Evolutionary conservation across 2,888 invertebrate species (phyloP), one percentile per base, ranked within the genome.

Genomic region (Microctonus aethiopoides): DNA sequence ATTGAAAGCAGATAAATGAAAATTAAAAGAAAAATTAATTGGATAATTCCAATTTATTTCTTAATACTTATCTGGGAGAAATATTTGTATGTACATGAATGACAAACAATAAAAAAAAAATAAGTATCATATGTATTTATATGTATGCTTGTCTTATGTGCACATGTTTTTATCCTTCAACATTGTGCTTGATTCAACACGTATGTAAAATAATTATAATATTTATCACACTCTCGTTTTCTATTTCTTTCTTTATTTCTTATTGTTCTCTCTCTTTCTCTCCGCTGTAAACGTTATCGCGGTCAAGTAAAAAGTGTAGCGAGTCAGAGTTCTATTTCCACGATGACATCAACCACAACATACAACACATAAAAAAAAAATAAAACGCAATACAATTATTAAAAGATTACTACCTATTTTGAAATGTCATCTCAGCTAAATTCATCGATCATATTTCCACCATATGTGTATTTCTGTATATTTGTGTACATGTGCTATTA

Each of bases 71-170:
- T 82, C 81, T 83, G 79, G 75, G 16, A 79, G 75, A 76, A 81
- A 81, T 83, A 84, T 85, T 84, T 84, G 80, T 84, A 84, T 86
- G 84, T 85, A 85, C 82, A 86, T 85, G 81, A 83, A 80, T 80
- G 80, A 83, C 75, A 79, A 83, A 81, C 79, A 80, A 83, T 81
- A 84, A 83, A 75, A 78, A 77, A 70, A 77, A 70, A 46, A 46
- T 46, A 20, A 46, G 16, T 78, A 79, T 80, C 74, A 67, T 67
- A 71, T 71, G 67, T 65, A 69, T 54, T 5, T 16, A 29, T 29
- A 22, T 26, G 13, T 26, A 26, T 11, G 13, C 26, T 11, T 46
- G 9, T 51, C 29, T 16, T 29, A n/a, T 46, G 26, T 39, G 16
- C 13, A 24, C 16, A 29, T 16, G n/a, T 22, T 29, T 26, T 1